Percentiles rank a stretch among this genome's conserved stretches.
These are phyloP conservation scores for Cryptomyrus ogoouensis DNA, from an alignment of 2,113 vertebrate genomes.

Conservation along the genomic window DNA sequence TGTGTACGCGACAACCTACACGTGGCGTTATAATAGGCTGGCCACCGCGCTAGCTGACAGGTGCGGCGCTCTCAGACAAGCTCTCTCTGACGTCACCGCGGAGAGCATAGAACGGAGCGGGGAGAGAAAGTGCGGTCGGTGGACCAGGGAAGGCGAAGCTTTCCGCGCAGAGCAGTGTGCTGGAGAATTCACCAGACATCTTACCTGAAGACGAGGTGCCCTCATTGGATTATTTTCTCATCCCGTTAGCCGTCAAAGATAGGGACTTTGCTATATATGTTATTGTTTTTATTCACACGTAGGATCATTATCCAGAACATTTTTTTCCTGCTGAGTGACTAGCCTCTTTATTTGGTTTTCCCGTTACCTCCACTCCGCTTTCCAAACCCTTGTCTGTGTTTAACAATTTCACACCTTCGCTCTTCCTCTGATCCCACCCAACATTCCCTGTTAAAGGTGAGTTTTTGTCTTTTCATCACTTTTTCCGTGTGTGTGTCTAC, in stretches of 20 bases:
- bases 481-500: constrained; percentile 29
- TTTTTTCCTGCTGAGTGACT: constrained; percentile 14
- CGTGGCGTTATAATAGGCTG: not conserved
- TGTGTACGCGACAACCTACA: not conserved
- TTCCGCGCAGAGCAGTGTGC: not conserved
- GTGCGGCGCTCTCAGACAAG: not conserved
- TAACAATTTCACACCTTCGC: constrained; percentile 50
- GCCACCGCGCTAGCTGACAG: not conserved
- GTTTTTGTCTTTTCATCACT: constrained; percentile 59
- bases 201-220: not conserved
- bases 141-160: not conserved
- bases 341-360: constrained; percentile 30
- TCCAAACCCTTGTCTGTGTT: constrained; percentile 49
- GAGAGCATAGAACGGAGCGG: not conserved
- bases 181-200: not conserved
- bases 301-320: constrained; percentile 19
- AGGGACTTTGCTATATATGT: not conserved
- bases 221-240: constrained; percentile 8
- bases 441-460: constrained; percentile 59
- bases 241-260: not conserved
- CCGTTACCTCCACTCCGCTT: constrained; percentile 37
- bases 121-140: not conserved
- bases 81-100: constrained; percentile 19
- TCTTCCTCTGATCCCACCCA: constrained; percentile 53
- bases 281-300: constrained; percentile 12